Base-by-base conservation (phyloP, 30 jellyfish, hydroid and myxozoan species). In the Pseudorhiza aurosa region DNA sequence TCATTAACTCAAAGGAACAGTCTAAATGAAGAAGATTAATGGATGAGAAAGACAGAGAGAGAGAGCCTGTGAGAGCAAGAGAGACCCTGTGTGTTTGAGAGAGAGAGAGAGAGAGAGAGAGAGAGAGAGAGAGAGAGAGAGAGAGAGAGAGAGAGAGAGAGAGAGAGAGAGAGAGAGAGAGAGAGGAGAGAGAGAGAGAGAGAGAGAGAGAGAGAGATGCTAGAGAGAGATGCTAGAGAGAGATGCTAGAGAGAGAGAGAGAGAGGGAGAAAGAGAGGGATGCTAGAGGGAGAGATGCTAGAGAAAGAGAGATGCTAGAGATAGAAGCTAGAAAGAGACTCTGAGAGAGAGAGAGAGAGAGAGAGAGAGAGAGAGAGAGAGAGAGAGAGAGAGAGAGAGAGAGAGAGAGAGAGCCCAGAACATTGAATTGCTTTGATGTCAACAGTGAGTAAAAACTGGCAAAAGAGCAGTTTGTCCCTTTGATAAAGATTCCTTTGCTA, bases 81-180 rank as follows among this genome's bases (percentile, higher is more conserved):
- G n/a, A n/a, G n/a, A n/a, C n/a, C n/a, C n/a, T n/a, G n/a, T n/a
- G n/a, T n/a, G n/a, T n/a, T n/a, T n/a, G n/a, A n/a, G n/a, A n/a
- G n/a, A n/a, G n/a, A n/a, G n/a, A n/a, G n/a, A n/a, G n/a, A n/a
- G n/a, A n/a, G n/a, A n/a, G n/a, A n/a, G n/a, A n/a, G n/a, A n/a
- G n/a, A n/a, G n/a, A n/a, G n/a, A 55, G 24, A 55, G 69, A 19
- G 10, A 55, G 69, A 55, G 24, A 19, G 24, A 55, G 69, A 55
- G 22, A 19, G 24, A 55, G 69, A 19, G 24, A 19, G 69, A 55
- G 24, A 55, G 69, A 55, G 22, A 55, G 24, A 55, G 69, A 19
- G 24, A 19, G 24, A 55, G 69, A 55, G 24, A 19, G 24, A 8
- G 24, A 55, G 69, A 55, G 24, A 19, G 24, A 55, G 24, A 55